A percentile compares a stretch with the other conserved stretches of the same genome.
Conservation (phyloP, 92 coral and sea anemone genomes). For the Zoanthus sociatus region DNA sequence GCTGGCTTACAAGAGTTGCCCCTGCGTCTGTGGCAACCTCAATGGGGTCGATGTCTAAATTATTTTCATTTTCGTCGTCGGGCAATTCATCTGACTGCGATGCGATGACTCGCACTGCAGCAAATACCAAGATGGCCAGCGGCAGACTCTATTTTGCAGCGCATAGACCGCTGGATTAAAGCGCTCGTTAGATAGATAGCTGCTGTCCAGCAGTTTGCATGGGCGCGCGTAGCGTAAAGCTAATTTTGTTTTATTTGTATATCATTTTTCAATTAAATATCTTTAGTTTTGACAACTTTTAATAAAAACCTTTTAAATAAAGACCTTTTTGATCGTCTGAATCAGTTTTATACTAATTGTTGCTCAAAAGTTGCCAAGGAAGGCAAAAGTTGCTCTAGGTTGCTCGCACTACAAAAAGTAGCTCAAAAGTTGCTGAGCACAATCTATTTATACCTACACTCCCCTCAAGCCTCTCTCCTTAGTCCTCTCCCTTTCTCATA, state of each 20-base stretch:
- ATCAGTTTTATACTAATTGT: too few relatives aligned
- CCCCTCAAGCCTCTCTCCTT: too few relatives aligned
- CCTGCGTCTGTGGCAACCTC: background rate
- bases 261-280: conserved; percentile 10
- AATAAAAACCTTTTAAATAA: conserved; percentile 25
- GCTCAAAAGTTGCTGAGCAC: background rate
- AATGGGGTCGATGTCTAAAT: too few relatives aligned
- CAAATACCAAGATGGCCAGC: conserved; percentile 19
- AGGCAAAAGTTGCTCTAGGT: too few relatives aligned
- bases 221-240: background rate
- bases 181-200: conserved; percentile 54
- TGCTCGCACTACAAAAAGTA: background rate
- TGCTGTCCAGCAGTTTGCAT: conserved; percentile 35
- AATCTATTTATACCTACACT: conserved; percentile 25
- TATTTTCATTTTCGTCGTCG: background rate
- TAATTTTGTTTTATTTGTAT: background rate
- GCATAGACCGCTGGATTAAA: background rate
- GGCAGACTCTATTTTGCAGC: too few relatives aligned
- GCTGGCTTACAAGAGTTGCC: conserved; percentile 2
- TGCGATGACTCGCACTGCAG: conserved; percentile 4
- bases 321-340: background rate
- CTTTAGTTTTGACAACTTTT: background rate
- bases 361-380: too few relatives aligned
- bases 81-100: background rate
- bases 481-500: too few relatives aligned